Evolutionary conservation across 2,113 vertebrate species (phyloP).

Genomic region (Oreochromis aureus): DNA sequence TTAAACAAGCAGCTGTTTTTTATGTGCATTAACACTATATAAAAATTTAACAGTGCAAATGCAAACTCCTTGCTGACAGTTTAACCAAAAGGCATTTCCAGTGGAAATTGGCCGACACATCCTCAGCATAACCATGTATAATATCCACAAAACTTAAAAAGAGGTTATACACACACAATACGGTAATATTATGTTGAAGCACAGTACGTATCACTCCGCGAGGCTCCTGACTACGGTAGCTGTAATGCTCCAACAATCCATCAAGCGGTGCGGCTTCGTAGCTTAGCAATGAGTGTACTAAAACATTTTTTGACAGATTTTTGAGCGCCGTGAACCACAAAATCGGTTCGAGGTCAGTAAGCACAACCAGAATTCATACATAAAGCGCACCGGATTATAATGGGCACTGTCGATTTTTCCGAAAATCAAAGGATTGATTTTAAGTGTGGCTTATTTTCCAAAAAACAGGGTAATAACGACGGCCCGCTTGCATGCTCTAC

Average conservation of each 20-base stretch:
- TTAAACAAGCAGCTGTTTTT: neutral
- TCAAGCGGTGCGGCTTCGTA: too few species aligned
- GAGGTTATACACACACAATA: too few species aligned
- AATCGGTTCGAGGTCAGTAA: rapidly evolving
- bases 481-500: rapidly evolving
- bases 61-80: rapidly evolving
- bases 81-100: rapidly evolving
- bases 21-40: rapidly evolving
- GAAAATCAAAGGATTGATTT: neutral
- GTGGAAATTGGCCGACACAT: rapidly evolving
- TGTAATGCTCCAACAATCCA: too few species aligned
- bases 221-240: too few species aligned
- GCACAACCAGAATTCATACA: rapidly evolving
- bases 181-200: too few species aligned
- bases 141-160: neutral
- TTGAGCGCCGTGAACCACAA: rapidly evolving
- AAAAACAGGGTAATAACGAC: neutral
- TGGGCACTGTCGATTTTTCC: rapidly evolving
- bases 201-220: too few species aligned
- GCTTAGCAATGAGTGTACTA: too few species aligned
- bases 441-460: rapidly evolving
- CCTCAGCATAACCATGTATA: rapidly evolving
- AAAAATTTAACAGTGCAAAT: rapidly evolving
- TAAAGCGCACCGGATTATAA: rapidly evolving
- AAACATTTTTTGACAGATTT: too few species aligned